phyloP scores from a whole-genome alignment of 2,113 vertebrate genomes.

The Coptodon bakossiorum region DNA sequence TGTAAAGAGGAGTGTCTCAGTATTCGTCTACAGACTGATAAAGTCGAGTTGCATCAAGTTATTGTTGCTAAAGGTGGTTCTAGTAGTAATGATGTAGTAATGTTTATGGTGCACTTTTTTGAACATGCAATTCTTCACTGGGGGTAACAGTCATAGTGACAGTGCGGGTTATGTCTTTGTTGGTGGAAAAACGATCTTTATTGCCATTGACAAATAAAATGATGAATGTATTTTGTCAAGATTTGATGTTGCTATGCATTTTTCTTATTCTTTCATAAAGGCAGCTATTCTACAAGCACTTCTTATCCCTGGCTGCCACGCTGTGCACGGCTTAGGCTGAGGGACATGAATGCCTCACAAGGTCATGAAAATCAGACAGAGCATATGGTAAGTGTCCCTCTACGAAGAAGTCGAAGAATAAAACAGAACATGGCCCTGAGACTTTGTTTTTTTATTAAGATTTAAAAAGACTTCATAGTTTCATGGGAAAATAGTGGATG shows the following conservation, averaged over 20 bases:
- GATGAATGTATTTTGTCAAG: background rate
- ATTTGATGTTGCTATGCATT: background rate
- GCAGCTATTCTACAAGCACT: background rate
- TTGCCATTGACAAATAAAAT: background rate
- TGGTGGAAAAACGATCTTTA: background rate
- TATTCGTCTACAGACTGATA: background rate
- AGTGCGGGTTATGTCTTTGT: background rate
- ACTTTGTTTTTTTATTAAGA: constrained; percentile 7
- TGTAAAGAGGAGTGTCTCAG: background rate
- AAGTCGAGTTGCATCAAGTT: background rate
- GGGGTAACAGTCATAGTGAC: background rate
- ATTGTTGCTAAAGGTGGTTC: background rate
- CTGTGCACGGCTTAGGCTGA: background rate
- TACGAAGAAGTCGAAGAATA: background rate
- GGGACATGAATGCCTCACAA: constrained; percentile 1
- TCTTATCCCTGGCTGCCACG: background rate
- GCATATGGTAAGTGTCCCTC: background rate
- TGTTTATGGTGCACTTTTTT: background rate
- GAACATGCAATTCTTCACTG: background rate
- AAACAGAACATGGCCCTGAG: background rate
- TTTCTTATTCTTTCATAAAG: background rate
- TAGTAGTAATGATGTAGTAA: background rate
- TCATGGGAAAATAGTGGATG: background rate
- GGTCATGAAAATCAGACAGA: background rate
- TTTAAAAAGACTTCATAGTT: background rate